Conservation (phyloP, 2,113 vertebrate species). For the Hippolais icterina region DNA sequence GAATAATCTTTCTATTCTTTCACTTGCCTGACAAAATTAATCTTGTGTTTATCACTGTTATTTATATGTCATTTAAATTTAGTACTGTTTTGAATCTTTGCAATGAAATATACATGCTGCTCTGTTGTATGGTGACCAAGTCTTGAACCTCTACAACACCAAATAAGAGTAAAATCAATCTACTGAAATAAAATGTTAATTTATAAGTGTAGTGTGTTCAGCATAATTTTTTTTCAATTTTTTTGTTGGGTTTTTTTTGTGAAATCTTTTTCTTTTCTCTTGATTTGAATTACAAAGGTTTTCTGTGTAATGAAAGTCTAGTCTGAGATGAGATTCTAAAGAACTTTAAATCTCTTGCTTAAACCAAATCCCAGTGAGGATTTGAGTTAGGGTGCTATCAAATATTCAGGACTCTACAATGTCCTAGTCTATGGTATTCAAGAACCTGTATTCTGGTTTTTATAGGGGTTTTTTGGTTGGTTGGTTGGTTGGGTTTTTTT, state of each 20-base stretch:
- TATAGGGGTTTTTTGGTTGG: too few species aligned
- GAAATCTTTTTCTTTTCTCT: background rate
- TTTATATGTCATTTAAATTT: background rate
- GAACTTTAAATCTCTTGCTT: background rate
- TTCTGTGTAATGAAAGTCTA: background rate
- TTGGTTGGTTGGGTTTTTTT: too few species aligned
- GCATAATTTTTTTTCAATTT: background rate
- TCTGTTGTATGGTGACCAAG: background rate
- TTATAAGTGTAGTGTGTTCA: background rate
- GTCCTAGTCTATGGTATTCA: background rate
- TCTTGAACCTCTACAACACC: background rate
- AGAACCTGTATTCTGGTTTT: background rate
- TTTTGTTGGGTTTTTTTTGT: background rate
- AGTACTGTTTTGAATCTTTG: background rate
- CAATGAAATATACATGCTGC: background rate
- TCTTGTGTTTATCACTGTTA: background rate
- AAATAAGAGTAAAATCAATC: background rate
- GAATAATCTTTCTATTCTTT: background rate
- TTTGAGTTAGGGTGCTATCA: background rate
- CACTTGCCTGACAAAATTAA: background rate
- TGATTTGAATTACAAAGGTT: background rate
- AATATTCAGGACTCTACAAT: background rate
- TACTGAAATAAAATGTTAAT: background rate
- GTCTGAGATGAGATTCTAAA: background rate
- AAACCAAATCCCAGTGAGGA: background rate